Evolutionary conservation across 1,140 invertebrate species (phyloP), one percentile per base, ranked within the genome.

Genomic region (Ladona fulva): DNA sequence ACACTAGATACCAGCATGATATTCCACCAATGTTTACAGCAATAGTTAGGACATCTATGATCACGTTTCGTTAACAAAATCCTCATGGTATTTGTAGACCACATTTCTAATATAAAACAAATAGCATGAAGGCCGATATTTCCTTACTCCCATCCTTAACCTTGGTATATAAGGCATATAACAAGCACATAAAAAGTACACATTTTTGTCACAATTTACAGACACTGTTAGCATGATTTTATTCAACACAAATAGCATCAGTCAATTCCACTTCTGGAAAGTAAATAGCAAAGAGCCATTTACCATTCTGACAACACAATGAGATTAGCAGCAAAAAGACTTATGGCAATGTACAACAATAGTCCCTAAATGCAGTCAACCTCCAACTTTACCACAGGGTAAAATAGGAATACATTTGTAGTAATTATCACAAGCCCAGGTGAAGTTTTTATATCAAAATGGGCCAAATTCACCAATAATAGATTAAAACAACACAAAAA

Each of bases 361-460:
- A 66, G 52, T 66, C 52, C 52, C 52, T 66, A 66, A 66, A 66
- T 66, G 52, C 52, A 66, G 52, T 66, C 52, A 66, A 66, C 52
- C 52, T 66, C 52, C 52, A 66, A 66, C 52, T 66, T 66, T 66
- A 66, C 52, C 52, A 66, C 52, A 66, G 52, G 52, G 52, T 66
- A 66, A 66, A 66, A 66, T 66, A 66, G 52, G 52, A 66, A 66
- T 66, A 66, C 52, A 66, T 66, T 66, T 66, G 52, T 66, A 66
- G 52, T 66, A 66, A 66, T 66, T 66, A 66, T 66, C 52, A 66
- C 52, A 66, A 66, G 52, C 52, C 52, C 52, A 66, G 52, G 52
- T 66, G 52, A 66, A 66, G 52, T 66, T 66, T 66, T 66, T 66
- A 66, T 66, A 66, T 66, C 52, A 66, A 66, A 66, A 66, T 66